A percentile compares a stretch with the other conserved stretches of the same genome.
Conservation (phyloP, 30 jellyfish, hydroid and myxozoan species). For the Cassiopea xamachana region DNA sequence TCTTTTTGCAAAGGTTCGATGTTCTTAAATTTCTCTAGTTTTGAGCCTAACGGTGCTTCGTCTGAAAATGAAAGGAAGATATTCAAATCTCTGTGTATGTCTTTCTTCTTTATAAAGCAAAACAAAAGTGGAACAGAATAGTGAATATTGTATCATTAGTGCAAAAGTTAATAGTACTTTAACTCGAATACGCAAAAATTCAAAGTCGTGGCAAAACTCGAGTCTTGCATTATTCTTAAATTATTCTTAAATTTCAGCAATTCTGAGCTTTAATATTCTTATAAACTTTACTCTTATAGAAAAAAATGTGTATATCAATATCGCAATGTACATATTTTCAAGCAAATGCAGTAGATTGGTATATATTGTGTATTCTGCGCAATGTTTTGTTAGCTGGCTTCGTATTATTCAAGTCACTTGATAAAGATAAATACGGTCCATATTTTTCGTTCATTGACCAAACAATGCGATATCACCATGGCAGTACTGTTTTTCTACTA, state of each 20-base stretch:
- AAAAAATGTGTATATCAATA: neutral
- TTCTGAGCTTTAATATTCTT: neutral
- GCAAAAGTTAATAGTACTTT: no score
- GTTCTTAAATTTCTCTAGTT: no score
- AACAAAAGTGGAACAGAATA: no score
- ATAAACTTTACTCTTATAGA: neutral
- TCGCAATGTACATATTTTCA: neutral
- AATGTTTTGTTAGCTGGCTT: slow-evolving; percentile 5
- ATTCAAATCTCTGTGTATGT: no score
- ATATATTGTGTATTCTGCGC: neutral
- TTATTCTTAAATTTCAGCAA: neutral
- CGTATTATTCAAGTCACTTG: neutral
- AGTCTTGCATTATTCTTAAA: neutral
- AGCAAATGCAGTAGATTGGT: neutral
- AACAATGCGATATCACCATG: slow-evolving; percentile 4
- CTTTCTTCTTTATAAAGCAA: no score
- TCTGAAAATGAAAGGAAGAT: no score
- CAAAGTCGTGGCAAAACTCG: neutral
- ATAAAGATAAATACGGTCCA: neutral
- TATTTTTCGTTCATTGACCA: neutral
- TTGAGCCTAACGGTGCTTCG: no score
- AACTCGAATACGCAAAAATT: neutral
- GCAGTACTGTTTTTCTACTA: slow-evolving; percentile 5
- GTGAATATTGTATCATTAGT: no score
- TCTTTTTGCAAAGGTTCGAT: no score